A percentile compares a stretch with the other conserved stretches of the same genome.
phyloP scores from a whole-genome alignment of 2,888 invertebrate species.

The Prostheceraeus crozeri region DNA sequence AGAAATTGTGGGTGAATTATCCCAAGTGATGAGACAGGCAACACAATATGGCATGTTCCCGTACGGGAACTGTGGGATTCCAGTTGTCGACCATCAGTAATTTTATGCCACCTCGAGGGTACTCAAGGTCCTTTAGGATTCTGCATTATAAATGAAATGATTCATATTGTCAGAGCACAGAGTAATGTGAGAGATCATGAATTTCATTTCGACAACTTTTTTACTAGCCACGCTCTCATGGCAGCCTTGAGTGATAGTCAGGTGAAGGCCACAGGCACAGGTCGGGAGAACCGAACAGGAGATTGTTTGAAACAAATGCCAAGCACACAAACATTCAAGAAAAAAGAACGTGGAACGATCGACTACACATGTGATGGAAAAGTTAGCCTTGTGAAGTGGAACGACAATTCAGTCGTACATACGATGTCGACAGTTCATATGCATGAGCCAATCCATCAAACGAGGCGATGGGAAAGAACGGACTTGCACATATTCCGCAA shows the following conservation, averaged over 20 bases:
- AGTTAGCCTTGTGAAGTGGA: constrained; percentile 12
- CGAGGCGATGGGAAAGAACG: constrained; percentile 16
- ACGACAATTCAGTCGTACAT: constrained; percentile 27
- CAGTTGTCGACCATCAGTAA: too few relatives aligned
- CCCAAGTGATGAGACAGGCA: too few relatives aligned
- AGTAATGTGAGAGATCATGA: constrained; percentile 17
- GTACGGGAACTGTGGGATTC: too few relatives aligned
- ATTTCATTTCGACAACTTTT: constrained; percentile 21
- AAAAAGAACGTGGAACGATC: constrained; percentile 1
- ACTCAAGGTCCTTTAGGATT: constrained; percentile 21
- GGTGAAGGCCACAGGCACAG: constrained; percentile 26
- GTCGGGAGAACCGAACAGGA: constrained; percentile 15
- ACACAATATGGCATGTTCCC: too few relatives aligned
- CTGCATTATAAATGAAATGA: constrained; percentile 2
- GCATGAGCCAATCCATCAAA: constrained; percentile 6
- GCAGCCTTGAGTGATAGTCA: neutral
- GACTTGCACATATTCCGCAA: neutral
- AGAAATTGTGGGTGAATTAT: too few relatives aligned
- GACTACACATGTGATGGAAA: constrained; percentile 18
- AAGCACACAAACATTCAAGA: neutral
- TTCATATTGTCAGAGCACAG: constrained; percentile 9
- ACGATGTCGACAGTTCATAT: neutral
- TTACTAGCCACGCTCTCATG: constrained; percentile 17
- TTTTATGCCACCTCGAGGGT: too few relatives aligned
- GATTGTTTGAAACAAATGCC: constrained; percentile 9